Evolutionary conservation across 2,797 vertebrate species (phyloP).

Genomic region (Mormyrus proboscirostris): DNA sequence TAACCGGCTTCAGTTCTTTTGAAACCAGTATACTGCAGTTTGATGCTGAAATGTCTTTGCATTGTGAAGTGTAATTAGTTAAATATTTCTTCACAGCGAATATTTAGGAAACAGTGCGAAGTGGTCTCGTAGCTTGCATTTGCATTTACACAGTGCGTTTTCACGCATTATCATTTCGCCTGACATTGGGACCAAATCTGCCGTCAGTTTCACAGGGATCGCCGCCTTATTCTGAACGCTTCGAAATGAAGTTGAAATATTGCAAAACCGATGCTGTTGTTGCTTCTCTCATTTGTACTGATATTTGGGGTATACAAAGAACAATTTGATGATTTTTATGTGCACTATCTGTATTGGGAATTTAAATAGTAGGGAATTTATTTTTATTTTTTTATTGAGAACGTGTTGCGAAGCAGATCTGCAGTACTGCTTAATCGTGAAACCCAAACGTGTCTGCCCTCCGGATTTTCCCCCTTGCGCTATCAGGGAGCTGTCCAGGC

Average conservation of each 20-base stretch:
- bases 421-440: neutral
- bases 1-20: neutral
- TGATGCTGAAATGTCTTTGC: neutral
- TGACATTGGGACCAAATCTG: neutral
- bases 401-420: neutral
- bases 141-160: neutral
- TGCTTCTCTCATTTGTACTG: neutral
- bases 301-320: neutral
- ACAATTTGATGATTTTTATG: neutral
- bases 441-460: neutral
- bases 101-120: neutral
- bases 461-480: neutral
- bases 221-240: neutral
- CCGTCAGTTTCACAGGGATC: neutral
- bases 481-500: neutral
- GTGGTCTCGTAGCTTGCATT: neutral
- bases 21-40: neutral
- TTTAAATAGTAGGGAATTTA: neutral
- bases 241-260: neutral
- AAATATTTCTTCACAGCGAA: neutral
- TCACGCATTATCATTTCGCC: neutral
- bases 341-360: neutral
- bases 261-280: neutral
- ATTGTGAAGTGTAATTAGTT: neutral
- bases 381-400: neutral